Conservation (phyloP, 2,888 invertebrate genomes). For the Cephus runcator region DNA sequence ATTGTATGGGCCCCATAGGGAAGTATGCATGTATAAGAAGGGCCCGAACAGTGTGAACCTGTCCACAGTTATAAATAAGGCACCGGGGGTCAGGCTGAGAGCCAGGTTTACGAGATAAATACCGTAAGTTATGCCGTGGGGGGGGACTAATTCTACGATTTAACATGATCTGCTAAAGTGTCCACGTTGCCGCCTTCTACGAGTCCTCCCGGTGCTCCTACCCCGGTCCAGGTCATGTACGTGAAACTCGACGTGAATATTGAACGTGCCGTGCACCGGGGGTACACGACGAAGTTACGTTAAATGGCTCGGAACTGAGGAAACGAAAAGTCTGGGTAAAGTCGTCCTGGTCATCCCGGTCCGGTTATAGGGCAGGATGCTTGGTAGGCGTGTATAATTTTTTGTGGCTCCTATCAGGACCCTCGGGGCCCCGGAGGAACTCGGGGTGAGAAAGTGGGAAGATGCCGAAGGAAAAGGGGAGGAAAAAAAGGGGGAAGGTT, state of each 20-base stretch:
- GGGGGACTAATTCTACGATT: slow-evolving; percentile 53
- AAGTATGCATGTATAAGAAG: slow-evolving; percentile 2
- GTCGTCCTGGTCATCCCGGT: too few relatives aligned
- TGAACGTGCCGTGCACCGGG: too few relatives aligned
- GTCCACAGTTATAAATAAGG: slow-evolving; percentile 54
- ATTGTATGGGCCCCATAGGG: background rate
- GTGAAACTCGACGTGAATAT: too few relatives aligned
- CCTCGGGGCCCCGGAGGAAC: slow-evolving; percentile 20
- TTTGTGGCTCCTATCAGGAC: slow-evolving; percentile 38
- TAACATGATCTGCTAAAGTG: slow-evolving; percentile 51
- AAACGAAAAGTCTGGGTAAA: too few relatives aligned
- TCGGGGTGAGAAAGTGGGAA: slow-evolving; percentile 4
- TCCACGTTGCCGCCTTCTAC: slow-evolving; percentile 15
- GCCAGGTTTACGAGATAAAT: slow-evolving; percentile 53
- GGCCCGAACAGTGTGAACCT: slow-evolving; percentile 43
- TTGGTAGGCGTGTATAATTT: slow-evolving; percentile 60
- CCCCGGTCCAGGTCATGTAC: background rate
- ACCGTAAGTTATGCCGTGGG: slow-evolving; percentile 50
- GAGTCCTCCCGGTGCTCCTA: background rate
- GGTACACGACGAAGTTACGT: too few relatives aligned
- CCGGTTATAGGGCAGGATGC: slow-evolving; percentile 44
- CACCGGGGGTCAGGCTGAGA: slow-evolving; percentile 45
- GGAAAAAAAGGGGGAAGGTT: too few relatives aligned
- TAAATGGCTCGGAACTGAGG: too few relatives aligned
- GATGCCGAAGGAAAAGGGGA: background rate